Evolutionary conservation across 1,140 invertebrate species (phyloP).

Genomic region (Temnothorax curvispinosus): DNA sequence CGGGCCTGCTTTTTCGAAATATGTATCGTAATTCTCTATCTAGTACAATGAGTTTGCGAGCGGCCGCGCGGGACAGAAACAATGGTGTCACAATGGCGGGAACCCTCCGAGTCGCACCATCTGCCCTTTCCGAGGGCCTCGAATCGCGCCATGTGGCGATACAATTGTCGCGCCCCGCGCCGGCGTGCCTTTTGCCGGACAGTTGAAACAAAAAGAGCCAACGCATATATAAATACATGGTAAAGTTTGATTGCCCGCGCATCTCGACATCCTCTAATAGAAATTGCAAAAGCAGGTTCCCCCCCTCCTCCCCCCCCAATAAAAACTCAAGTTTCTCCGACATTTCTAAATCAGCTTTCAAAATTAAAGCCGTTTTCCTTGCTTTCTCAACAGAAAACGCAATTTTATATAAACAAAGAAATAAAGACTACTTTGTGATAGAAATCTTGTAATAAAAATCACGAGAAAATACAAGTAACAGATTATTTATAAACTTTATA

Average conservation of each 20-base stretch:
- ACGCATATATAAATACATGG: too few species aligned
- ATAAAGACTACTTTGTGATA: background rate
- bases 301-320: background rate
- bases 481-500: background rate
- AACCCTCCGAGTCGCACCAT: conserved; percentile 51
- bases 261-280: background rate
- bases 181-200: background rate
- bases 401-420: background rate
- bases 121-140: conserved; percentile 36
- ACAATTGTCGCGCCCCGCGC: conserved; percentile 40
- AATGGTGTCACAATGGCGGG: conserved; percentile 37
- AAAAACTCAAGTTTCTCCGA: background rate
- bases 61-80: conserved; percentile 42
- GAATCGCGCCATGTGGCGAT: conserved; percentile 54
- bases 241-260: background rate
- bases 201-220: conserved; percentile 26
- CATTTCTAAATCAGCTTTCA: background rate
- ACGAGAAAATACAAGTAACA: background rate
- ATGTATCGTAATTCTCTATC: conserved; percentile 56
- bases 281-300: background rate
- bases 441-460: background rate
- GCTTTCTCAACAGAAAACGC: background rate
- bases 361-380: background rate
- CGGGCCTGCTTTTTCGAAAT: conserved; percentile 21
- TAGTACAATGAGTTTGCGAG: conserved; percentile 31